Base-by-base conservation (phyloP, 2,113 vertebrate species). In the Propithecus coquereli region DNA sequence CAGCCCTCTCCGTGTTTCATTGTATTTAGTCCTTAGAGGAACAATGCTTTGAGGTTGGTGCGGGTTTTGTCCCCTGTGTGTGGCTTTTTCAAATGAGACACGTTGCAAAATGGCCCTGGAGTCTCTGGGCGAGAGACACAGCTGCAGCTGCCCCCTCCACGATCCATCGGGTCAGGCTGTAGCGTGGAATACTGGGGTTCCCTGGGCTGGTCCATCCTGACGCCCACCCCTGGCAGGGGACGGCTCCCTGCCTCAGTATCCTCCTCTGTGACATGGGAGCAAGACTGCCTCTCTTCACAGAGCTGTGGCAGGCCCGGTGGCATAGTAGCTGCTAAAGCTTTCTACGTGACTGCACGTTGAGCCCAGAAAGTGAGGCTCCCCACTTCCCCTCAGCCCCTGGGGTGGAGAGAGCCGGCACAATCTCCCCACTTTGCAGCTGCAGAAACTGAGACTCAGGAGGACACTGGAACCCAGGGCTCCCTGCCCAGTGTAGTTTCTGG, bases 221-320 rank as follows among this genome's bases (percentile, higher is more conserved):
- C 1, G 25, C 6, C 76, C 17, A 3, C 0, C 76, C 13, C 1
- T 0, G 0, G 30, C 13, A 8, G 40, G 9, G 45, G 30, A 81
- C 73, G 18, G 52, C 32, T n/a, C 47, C 23, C 0, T 18, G 20
- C n/a, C 27, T 85, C 73, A 5, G 17, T 40, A 6, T n/a, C 37
- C 17, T 93, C 52, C 8, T n/a, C 81, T 74, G 1, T 13, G 45
- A 47, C 47, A 14, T 10, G 17, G 54, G 61, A 18, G n/a, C 25
- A 17, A 22, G 8, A 45, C 2, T 2, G 11, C 25, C 25, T 30
- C 30, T 70, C 66, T 54, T 66, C 34, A 2, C 37, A n/a, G 40
- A 30, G 8, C 70, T 13, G 1, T 25, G 27, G 18, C 85, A 40
- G 80, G 6, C 70, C 73, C 30, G 0, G 0, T 5, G 37, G 34